Evolutionary conservation across 2,888 invertebrate genomes (phyloP).

Genomic region (Ecdyonurus torrentis): DNA sequence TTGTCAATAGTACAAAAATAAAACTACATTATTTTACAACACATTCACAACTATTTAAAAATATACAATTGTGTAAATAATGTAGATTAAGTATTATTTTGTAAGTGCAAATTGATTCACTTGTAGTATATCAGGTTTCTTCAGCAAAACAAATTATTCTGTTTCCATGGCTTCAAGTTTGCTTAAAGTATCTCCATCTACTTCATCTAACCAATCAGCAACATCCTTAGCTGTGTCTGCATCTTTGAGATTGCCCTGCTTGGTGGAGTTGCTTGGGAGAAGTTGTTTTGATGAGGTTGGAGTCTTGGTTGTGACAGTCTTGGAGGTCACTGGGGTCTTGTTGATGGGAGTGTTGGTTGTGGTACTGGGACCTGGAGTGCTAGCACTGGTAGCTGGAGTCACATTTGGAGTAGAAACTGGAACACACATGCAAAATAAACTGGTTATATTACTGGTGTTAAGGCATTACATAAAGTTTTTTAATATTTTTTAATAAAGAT

Average conservation of each 20-base stretch:
- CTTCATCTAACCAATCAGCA: not conserved
- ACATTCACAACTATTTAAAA: too few relatives aligned
- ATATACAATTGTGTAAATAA: too few relatives aligned
- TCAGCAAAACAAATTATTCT: too few relatives aligned
- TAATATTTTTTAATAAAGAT: too few relatives aligned
- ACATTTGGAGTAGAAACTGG: not conserved
- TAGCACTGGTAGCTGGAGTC: not conserved
- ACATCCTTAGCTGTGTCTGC: not conserved
- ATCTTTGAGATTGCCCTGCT: not conserved
- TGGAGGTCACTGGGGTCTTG: not conserved
- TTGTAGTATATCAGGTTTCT: too few relatives aligned
- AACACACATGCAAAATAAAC: too few relatives aligned
- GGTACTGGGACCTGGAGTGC: not conserved
- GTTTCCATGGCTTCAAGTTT: not conserved
- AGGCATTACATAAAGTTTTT: too few relatives aligned
- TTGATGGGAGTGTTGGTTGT: not conserved
- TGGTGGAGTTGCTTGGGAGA: not conserved
- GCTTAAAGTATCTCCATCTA: not conserved
- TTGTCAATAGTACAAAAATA: too few relatives aligned
- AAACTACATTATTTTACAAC: too few relatives aligned
- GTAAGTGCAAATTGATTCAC: too few relatives aligned
- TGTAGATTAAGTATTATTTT: too few relatives aligned
- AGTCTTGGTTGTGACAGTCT: not conserved
- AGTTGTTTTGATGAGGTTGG: not conserved
- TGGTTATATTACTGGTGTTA: too few relatives aligned